Evolutionary conservation across 2,888 invertebrate genomes (phyloP), one percentile per base, ranked within the genome.

Genomic region (Sphaerophoria rueppellii): DNA sequence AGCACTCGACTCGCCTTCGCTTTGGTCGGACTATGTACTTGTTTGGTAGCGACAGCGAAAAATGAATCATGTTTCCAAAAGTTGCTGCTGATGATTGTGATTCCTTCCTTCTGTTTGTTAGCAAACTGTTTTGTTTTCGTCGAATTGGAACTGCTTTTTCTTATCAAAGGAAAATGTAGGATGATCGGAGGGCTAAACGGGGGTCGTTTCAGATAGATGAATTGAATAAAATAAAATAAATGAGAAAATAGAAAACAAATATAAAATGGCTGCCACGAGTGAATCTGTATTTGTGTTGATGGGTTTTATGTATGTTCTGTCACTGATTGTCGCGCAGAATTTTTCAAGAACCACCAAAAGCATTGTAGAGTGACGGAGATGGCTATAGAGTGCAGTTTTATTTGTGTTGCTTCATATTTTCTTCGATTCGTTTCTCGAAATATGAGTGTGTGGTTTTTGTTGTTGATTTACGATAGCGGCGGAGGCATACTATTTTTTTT

Each of bases 201-300:
- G 40, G 6, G 40, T 40, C 12, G 60, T 24, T 16, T 67, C 63
- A 61, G 58, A 72, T 52, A n/a, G n/a, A n/a, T n/a, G n/a, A n/a
- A n/a, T n/a, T n/a, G n/a, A n/a, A n/a, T n/a, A 52, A 67, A 67
- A 70, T 73, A 52, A 52, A 24, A 70, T 81, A 75, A 58, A 57
- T 72, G 63, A 65, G 65, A 63, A 73, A 73, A 80, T 65, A 74
- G 67, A 76, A 76, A 78, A 70, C 60, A 37, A 63, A 73, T 55
- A 73, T 76, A 85, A 85, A 85, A 85, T 85, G 85, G 85, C 81
- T 85, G 85, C 81, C 85, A 57, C 24, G 70, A 81, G 46, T 81
- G 52, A 40, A 70, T 46, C 63, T 61, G 61, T 67, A 67, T n/a
- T 67, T 67, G 67, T 67, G 67, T 67, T 43, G 58, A 58, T 5